Percentiles rank a stretch among this genome's conserved stretches.
Evolutionary conservation across 2,888 invertebrate species (phyloP).

Genomic region (Drosophila tanythrix): DNA sequence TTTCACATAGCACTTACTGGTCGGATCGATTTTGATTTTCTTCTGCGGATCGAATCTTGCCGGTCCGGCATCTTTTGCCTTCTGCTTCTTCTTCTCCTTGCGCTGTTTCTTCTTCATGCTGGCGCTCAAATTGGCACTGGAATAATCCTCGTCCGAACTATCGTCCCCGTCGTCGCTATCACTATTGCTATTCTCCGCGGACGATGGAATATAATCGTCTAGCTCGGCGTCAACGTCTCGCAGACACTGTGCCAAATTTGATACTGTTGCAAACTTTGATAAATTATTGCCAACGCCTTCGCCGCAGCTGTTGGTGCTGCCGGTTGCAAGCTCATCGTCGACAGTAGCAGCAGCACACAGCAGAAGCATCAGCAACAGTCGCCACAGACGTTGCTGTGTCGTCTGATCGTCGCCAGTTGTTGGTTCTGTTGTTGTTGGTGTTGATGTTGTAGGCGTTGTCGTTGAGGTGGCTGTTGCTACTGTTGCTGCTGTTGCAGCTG

Average conservation of each 20-base stretch:
- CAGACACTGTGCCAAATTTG: conserved; percentile 85
- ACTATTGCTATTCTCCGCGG: conserved; percentile 72
- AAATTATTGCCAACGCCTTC: conserved; percentile 82
- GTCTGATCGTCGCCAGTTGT: conserved; percentile 35
- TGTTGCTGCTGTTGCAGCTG: conserved; percentile 32
- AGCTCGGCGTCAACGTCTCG: conserved; percentile 85
- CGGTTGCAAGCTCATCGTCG: conserved; percentile 56
- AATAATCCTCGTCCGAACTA: conserved; percentile 81
- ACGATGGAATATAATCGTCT: conserved; percentile 84
- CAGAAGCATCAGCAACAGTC: conserved; percentile 19
- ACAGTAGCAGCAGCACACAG: conserved; percentile 25
- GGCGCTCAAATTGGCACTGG: conserved; percentile 82
- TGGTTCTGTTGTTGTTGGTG: conserved; percentile 35
- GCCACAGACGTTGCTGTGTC: conserved; percentile 27
- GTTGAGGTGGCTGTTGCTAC: conserved; percentile 40
- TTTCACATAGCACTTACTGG: conserved; percentile 85
- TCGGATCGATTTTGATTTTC: conserved; percentile 84
- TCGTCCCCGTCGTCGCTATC: conserved; percentile 63
- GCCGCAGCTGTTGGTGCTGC: conserved; percentile 69
- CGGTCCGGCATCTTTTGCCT: conserved; percentile 72
- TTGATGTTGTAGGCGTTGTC: conserved; percentile 30
- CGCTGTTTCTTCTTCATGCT: conserved; percentile 85
- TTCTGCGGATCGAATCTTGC: conserved; percentile 84
- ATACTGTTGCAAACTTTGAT: conserved; percentile 85
- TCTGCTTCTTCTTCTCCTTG: conserved; percentile 82